A percentile compares a stretch with the other conserved stretches of the same genome.
These are phyloP conservation scores for Brachionus rubens DNA, from an alignment of 1,140 invertebrate species.

Conservation along the genomic window DNA sequence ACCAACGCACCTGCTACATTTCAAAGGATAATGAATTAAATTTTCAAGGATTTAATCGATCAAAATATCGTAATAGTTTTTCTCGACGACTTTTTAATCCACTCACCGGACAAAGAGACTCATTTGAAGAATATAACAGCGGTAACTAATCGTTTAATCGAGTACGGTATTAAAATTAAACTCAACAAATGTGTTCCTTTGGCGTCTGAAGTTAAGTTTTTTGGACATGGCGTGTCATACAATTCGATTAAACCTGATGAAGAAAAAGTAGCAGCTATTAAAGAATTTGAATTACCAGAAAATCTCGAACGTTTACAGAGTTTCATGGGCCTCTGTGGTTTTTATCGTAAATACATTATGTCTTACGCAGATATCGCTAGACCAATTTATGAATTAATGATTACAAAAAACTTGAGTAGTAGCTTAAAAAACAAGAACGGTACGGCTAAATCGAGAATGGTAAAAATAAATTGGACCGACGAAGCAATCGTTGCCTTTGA, in stretches of 20 bases:
- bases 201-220: constrained; percentile 53
- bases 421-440: no score
- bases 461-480: no score
- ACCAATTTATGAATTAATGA: constrained; percentile 44
- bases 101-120: not conserved
- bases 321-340: not conserved
- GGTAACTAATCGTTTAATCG: not conserved
- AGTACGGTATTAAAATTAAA: constrained; percentile 58
- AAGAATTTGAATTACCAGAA: not conserved
- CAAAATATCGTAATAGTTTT: constrained; percentile 3
- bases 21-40: constrained; percentile 52
- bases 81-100: constrained; percentile 1
- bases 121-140: constrained; percentile 7
- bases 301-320: not conserved
- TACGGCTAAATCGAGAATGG: no score
- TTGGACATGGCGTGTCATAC: constrained; percentile 52
- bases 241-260: constrained; percentile 44
- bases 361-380: constrained; percentile 48
- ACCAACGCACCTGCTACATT: constrained; percentile 56
- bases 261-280: not conserved
- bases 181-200: constrained; percentile 59
- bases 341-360: constrained; percentile 51
- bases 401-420: no score
- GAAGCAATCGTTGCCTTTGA: no score
- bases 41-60: constrained; percentile 20